A percentile compares a stretch with the other conserved stretches of the same genome.
Conservation (phyloP, 2,797 vertebrate species). For the Lagorchestes hirsutus region DNA sequence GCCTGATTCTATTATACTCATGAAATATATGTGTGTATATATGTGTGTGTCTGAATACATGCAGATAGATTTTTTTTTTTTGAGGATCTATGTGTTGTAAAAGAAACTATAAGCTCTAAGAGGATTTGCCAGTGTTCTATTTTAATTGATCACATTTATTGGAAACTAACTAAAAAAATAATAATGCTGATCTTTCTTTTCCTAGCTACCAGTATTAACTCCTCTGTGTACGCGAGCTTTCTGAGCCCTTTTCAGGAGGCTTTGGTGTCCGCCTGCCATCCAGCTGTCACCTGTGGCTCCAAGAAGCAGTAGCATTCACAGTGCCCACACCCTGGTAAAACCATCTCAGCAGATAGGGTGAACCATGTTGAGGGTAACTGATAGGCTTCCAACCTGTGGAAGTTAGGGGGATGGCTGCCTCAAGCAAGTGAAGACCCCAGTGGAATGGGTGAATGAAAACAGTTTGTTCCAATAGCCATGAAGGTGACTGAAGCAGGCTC, state of each 20-base stretch:
- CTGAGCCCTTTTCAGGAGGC: neutral
- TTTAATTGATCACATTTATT: constrained; percentile 48
- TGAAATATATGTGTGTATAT: neutral
- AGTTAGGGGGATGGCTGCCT: neutral
- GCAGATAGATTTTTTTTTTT: too few species aligned
- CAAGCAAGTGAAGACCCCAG: neutral
- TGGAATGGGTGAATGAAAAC: neutral
- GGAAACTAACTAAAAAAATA: neutral
- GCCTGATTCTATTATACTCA: neutral
- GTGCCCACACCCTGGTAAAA: neutral
- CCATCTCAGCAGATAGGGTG: neutral
- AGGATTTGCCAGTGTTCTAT: constrained; percentile 53
- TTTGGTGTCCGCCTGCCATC: neutral
- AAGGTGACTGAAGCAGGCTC: neutral
- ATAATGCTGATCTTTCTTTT: constrained; percentile 15
- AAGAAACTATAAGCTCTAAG: constrained; percentile 66
- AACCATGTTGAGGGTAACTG: too few species aligned
- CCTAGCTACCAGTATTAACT: constrained; percentile 19
- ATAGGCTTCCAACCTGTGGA: neutral
- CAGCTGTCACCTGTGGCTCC: neutral
- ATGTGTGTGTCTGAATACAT: neutral
- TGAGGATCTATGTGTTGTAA: constrained; percentile 1
- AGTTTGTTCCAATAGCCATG: neutral
- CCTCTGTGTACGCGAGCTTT: neutral
- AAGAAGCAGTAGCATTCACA: neutral